phyloP scores from a whole-genome alignment of 2,888 invertebrate species.

The Cryptocephalus primarius region DNA sequence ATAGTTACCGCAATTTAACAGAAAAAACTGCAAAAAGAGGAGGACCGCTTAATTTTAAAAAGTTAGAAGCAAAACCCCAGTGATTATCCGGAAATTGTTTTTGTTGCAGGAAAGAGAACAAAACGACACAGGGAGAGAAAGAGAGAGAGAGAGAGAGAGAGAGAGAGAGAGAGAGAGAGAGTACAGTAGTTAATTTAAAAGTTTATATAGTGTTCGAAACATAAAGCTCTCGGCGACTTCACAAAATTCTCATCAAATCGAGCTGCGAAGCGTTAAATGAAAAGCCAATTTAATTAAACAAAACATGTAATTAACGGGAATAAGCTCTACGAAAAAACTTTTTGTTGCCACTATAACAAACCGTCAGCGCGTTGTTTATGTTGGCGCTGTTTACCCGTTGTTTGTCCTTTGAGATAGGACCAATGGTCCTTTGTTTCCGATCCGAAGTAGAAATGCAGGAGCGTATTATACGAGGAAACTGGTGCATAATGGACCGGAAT shows the following conservation, averaged over 20 bases:
- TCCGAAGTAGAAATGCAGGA: too few relatives aligned
- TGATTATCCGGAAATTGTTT: too few relatives aligned
- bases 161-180: background rate
- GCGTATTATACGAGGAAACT: too few relatives aligned
- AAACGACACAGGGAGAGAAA: too few relatives aligned
- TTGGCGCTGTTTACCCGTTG: background rate
- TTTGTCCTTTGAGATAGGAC: background rate
- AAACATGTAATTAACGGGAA: slow-evolving; percentile 31
- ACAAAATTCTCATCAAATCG: slow-evolving; percentile 26
- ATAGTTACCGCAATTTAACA: too few relatives aligned
- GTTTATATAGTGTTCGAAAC: slow-evolving; percentile 13
- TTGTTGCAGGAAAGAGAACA: too few relatives aligned
- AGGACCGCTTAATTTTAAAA: too few relatives aligned
- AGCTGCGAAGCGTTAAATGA: slow-evolving; percentile 30
- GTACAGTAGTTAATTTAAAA: slow-evolving; percentile 20
- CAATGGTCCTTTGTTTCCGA: too few relatives aligned
- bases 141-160: background rate
- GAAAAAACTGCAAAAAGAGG: too few relatives aligned
- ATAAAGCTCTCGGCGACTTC: slow-evolving; percentile 13
- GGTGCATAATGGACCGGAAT: too few relatives aligned
- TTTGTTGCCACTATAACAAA: slow-evolving; percentile 3
- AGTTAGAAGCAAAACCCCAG: too few relatives aligned
- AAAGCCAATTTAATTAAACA: slow-evolving; percentile 34
- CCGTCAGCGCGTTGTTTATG: slow-evolving; percentile 6
- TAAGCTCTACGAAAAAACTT: slow-evolving; percentile 8